A percentile compares a stretch with the other conserved stretches of the same genome.
These are phyloP conservation scores for Nycticorax nycticorax DNA, from an alignment of 2,113 vertebrate species.

Conservation along the genomic window DNA sequence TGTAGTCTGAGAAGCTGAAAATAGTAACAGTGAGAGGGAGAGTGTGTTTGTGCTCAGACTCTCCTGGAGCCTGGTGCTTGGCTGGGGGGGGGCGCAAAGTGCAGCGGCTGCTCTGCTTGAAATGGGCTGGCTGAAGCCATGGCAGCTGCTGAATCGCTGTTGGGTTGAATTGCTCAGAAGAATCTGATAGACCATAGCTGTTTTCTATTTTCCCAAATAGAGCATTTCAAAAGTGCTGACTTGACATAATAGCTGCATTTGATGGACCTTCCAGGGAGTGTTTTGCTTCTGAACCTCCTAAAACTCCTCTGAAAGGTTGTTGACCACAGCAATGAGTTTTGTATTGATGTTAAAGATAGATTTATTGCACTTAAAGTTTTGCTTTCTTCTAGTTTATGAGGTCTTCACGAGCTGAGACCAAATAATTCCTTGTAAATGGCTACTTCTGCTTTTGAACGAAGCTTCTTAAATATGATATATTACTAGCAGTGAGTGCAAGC, in stretches of 20 bases:
- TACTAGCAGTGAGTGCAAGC: not conserved
- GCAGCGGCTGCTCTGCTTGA: not conserved
- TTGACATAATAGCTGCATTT: not conserved
- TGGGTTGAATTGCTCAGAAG: not conserved
- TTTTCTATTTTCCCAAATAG: conserved; percentile 48
- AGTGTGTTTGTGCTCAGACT: not conserved
- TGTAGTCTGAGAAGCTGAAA: not conserved
- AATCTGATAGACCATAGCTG: not conserved
- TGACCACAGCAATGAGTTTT: not conserved
- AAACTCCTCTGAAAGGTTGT: conserved; percentile 18
- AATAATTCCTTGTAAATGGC: not conserved
- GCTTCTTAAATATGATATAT: not conserved
- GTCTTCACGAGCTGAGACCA: not conserved
- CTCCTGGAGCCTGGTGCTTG: not conserved
- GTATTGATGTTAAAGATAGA: not conserved
- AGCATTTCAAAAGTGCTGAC: conserved; percentile 59
- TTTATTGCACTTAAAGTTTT: conserved; percentile 17
- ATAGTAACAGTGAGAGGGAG: not conserved
- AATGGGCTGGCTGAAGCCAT: not conserved
- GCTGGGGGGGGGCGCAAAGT: not conserved
- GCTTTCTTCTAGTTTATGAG: not conserved
- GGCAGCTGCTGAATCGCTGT: not conserved
- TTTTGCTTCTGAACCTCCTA: conserved; percentile 18
- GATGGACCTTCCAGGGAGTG: not conserved
- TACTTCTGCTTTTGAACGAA: not conserved